Evolutionary conservation across 2,113 vertebrate genomes (phyloP), one percentile per base, ranked within the genome.

Genomic region (Mus pahari): DNA sequence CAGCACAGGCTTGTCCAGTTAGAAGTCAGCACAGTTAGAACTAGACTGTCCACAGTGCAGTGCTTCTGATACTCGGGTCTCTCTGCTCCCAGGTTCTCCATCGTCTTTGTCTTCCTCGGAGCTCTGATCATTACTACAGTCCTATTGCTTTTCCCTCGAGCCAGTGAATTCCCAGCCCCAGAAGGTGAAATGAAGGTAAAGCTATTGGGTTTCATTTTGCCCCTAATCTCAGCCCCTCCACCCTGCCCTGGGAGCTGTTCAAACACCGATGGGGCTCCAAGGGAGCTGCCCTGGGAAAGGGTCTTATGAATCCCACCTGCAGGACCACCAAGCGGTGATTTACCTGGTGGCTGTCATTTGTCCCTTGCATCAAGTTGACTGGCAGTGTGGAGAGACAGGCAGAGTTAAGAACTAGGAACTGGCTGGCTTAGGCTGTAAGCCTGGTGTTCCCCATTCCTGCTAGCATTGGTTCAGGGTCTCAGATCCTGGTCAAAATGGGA

Each of bases 131-230:
- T 99, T 96, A 99, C 99, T 0, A 82, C 99, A 48, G 96, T 96
- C 22, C 97, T 99, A 89, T 96, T 99, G 95, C 98, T 99, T 89
- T 99, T 99, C 90, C 99, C 99, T 22, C 99, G 99, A 60, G 98
- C 98, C 79, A 96, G 98, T 26, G 99, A 99, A 91, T 97, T 97
- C 16, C 97, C 98, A 20, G 96, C 98, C 16, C 96, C 98, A 11
- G 97, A 98, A 91, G 98, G 96, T 17, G 98, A 99, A 97, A 90
- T 96, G 33, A 98, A 99, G 99, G 99, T 99, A 97, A 98, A 66
- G 31, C 70, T 88, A 0, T 58, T 45, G 87, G 33, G 50, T 88
- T 96, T 95, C 13, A 28, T 88, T 92, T 95, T 66, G 31, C 74
- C 50, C 19, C 78, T 66, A 45, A 4, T 53, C 74, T 28, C 36